Conservation (phyloP, 2,797 vertebrate species). For the Carcharodon carcharias region DNA sequence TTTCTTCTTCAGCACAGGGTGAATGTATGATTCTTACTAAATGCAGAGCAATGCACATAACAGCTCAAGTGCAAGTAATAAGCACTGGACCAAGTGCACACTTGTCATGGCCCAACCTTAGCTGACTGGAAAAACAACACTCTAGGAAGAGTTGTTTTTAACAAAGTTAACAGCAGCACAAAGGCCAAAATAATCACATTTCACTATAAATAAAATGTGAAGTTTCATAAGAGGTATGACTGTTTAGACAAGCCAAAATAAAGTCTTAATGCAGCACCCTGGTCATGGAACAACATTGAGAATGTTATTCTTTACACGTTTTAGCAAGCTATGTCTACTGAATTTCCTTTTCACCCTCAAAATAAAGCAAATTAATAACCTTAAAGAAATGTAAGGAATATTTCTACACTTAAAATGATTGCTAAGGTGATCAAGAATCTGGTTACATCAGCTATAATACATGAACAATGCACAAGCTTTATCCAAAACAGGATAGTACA, state of each 20-base stretch:
- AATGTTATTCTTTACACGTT: neutral
- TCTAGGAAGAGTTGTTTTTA: neutral
- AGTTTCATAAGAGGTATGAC: neutral
- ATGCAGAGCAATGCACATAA: neutral
- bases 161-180: neutral
- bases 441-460: neutral
- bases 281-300: neutral
- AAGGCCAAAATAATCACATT: neutral
- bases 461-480: neutral
- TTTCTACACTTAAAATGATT: conserved; percentile 69
- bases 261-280: neutral
- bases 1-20: neutral
- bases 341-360: neutral
- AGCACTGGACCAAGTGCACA: neutral
- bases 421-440: conserved; percentile 48
- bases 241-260: neutral
- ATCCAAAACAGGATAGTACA: neutral
- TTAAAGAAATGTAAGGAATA: conserved; percentile 54
- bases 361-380: neutral
- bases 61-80: neutral
- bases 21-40: neutral
- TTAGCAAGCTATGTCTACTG: neutral
- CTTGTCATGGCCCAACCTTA: neutral
- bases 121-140: neutral
- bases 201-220: neutral